A percentile compares a stretch with the other conserved stretches of the same genome.
Evolutionary conservation across 37 sponge, comb jelly and placozoan species (phyloP).

Genomic region (Axinella damicornis): DNA sequence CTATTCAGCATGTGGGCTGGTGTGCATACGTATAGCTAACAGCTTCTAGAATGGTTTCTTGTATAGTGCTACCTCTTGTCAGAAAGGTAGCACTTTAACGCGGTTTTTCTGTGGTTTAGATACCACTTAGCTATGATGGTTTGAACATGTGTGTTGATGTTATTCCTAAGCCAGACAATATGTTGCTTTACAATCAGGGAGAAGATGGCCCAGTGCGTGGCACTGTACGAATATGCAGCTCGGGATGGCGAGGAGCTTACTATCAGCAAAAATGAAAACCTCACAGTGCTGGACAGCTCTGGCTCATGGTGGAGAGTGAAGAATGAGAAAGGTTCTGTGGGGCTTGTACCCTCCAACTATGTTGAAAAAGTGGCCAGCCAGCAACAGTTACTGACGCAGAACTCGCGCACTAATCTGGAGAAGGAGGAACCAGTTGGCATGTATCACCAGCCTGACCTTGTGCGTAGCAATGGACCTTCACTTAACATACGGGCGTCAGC

Average conservation of each 20-base stretch:
- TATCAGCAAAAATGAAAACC: constrained; percentile 77
- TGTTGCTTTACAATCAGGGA: too few relatives aligned
- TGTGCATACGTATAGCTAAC: too few relatives aligned
- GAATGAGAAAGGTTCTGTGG: constrained; percentile 62
- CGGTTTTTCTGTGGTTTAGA: too few relatives aligned
- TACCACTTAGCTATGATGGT: too few relatives aligned
- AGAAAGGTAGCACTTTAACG: too few relatives aligned
- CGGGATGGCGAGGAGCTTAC: constrained; percentile 84
- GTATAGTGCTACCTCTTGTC: too few relatives aligned
- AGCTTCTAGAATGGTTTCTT: too few relatives aligned
- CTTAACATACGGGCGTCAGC: constrained; percentile 76
- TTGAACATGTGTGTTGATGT: too few relatives aligned
- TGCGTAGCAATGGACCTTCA: constrained; percentile 23
- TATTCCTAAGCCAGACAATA: too few relatives aligned
- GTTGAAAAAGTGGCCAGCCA: constrained; percentile 32
- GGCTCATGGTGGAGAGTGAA: constrained; percentile 89
- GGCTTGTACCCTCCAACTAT: constrained; percentile 90
- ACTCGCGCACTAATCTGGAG: constrained; percentile 19
- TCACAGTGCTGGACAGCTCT: constrained; percentile 65
- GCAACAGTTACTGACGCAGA: not conserved
- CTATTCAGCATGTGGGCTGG: too few relatives aligned
- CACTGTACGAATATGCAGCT: constrained; percentile 78
- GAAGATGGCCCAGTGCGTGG: constrained; percentile 31
- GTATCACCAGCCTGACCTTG: constrained; percentile 79
- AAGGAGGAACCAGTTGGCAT: constrained; percentile 43